Evolutionary conservation across 2,113 vertebrate species (phyloP).

Genomic region (Macroglossus sobrinus): DNA sequence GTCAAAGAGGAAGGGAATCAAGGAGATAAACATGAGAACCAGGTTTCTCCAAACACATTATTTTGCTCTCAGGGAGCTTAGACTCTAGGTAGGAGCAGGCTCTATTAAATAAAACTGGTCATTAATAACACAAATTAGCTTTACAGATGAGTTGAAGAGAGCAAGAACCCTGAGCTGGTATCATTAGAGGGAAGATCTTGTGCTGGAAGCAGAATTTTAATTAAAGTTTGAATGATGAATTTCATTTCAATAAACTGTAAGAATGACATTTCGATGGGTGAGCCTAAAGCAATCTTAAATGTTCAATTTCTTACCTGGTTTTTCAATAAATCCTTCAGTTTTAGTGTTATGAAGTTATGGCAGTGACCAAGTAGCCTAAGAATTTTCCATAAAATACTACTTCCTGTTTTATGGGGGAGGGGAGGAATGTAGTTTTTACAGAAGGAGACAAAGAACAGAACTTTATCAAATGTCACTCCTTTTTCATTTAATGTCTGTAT

Average conservation of each 20-base stretch:
- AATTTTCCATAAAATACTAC: too few relatives aligned
- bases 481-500: not conserved
- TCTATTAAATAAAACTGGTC: not conserved
- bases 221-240: not conserved
- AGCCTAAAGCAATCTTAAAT: not conserved
- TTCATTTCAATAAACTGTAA: not conserved
- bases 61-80: not conserved
- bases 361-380: not conserved
- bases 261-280: accelerated
- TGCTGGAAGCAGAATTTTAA: not conserved
- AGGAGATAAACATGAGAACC: not conserved
- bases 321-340: not conserved
- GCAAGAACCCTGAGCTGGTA: too few relatives aligned
- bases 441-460: not conserved
- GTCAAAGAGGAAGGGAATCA: too few relatives aligned
- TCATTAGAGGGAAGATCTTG: not conserved
- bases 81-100: not conserved
- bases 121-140: not conserved
- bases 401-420: not conserved
- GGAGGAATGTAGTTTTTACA: not conserved
- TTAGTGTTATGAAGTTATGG: not conserved
- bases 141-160: not conserved
- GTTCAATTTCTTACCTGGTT: not conserved
- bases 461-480: not conserved
- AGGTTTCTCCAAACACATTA: not conserved